These are phyloP conservation scores for Lacanobia oleracea DNA, from an alignment of 2,888 invertebrate genomes.

Conservation along the genomic window DNA sequence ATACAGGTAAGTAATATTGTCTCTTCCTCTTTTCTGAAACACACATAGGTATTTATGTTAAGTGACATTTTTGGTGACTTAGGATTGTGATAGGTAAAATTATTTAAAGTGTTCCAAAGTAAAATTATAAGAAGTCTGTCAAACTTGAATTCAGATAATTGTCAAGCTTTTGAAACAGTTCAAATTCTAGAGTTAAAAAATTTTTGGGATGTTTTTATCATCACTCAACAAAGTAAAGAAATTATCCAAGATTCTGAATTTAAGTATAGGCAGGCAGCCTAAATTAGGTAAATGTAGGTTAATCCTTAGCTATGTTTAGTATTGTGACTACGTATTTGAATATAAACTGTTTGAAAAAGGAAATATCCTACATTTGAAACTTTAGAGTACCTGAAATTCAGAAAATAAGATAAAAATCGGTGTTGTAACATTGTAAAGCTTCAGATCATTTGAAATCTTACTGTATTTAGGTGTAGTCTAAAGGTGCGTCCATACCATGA, in stretches of 20 bases:
- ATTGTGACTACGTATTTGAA: slow-evolving; percentile 4
- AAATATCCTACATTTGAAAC: slow-evolving; percentile 4
- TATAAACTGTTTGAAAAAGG: slow-evolving; percentile 11
- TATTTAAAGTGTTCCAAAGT: slow-evolving; percentile 1
- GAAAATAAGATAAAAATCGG: not conserved
- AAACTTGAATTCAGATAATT: slow-evolving; percentile 11
- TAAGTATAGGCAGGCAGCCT: not conserved
- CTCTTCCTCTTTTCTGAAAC: not conserved
- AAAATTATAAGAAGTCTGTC: not conserved
- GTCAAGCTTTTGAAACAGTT: not conserved
- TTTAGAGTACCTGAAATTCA: not conserved
- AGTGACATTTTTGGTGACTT: slow-evolving; percentile 29
- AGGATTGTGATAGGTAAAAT: slow-evolving; percentile 29
- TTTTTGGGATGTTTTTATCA: not conserved
- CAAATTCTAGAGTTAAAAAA: not conserved
- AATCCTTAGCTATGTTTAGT: not conserved
- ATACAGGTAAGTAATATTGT: not conserved
- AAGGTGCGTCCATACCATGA: slow-evolving; percentile 1
- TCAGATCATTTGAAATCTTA: not conserved
- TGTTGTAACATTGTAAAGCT: not conserved
- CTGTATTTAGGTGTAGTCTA: slow-evolving; percentile 17
- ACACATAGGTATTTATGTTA: not conserved
- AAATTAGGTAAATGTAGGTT: not conserved
- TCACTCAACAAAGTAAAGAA: not conserved
- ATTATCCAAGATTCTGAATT: slow-evolving; percentile 17